Base-by-base conservation (phyloP, 2,797 vertebrate species). In the Spatula clypeata region DNA sequence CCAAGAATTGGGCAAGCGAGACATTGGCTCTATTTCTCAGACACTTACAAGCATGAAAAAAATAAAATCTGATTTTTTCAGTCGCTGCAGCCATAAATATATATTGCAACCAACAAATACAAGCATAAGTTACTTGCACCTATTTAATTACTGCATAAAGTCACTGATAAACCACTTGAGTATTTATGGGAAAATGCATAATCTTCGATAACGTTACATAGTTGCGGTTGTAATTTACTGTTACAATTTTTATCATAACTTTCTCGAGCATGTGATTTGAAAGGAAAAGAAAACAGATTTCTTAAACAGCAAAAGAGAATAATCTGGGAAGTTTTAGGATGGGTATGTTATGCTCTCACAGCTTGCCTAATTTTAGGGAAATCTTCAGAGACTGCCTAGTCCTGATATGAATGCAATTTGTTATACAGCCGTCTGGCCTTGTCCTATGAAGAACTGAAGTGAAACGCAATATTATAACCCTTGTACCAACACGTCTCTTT, bases 401-500 rank as follows among this genome's bases (percentile, higher is more conserved):
- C 72, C 79, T 91, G 42, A 79, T 47, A 91, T 70, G 85, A 79
- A 94, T 2, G 7, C 14, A 66, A 84, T 94, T 88, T 88, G 58
- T 90, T 87, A 91, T 51, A 75, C 58, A 72, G 51, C 18, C 80
- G 70, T 74, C 45, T 90, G 57, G 74, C 49, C 66, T 75, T 88
- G 19, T 47, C 21, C 21, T 51, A n/a, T 6, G 38, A 94, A 86
- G 70, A 83, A 71, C 75, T 77, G 2, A 77, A 57, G 34, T 66
- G 24, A 85, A 86, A 62, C 27, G 57, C 24, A 62, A 8, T 47
- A 26, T 58, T 71, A 64, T 11, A 32, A 88, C 29, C 26, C 14
- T 42, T 67, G 36, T 60, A 64, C 5, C 95, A 49, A 94, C 69
- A 27, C 53, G 17, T 23, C 24, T 75, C 36, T 32, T 90, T 77